phyloP scores from a whole-genome alignment of 1,140 invertebrate genomes.

The Venturia canescens region DNA sequence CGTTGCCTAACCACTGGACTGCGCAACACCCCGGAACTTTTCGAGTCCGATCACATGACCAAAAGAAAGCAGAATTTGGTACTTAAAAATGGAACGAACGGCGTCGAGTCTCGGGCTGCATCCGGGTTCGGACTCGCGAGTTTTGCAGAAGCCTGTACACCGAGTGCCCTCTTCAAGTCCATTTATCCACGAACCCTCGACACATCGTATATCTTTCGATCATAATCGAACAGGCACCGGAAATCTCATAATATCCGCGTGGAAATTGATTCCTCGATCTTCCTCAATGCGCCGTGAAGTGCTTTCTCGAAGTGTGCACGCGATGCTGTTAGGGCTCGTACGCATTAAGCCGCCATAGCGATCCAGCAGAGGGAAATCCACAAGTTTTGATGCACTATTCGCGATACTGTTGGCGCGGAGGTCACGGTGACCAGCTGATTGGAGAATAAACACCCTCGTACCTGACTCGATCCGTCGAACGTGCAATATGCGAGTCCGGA shows the following conservation, averaged over 20 bases:
- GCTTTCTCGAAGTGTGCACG: not conserved
- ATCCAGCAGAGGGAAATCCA: not conserved
- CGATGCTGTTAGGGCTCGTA: not conserved
- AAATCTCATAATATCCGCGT: slow-evolving; percentile 28
- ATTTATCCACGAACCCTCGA: slow-evolving; percentile 5
- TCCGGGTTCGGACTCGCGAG: too few relatives aligned
- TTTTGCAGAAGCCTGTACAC: too few relatives aligned
- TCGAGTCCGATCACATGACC: too few relatives aligned
- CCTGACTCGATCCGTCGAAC: not conserved
- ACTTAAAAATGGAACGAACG: too few relatives aligned
- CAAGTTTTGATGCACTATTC: slow-evolving; percentile 16
- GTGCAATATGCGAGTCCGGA: not conserved
- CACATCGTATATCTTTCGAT: slow-evolving; percentile 23
- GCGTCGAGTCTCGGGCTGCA: too few relatives aligned
- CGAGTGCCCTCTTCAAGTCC: not conserved
- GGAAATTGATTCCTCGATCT: slow-evolving; percentile 31
- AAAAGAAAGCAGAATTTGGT: too few relatives aligned
- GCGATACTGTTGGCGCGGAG: not conserved
- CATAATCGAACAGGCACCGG: slow-evolving; percentile 20
- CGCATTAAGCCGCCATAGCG: not conserved
- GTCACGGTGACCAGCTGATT: slow-evolving; percentile 30
- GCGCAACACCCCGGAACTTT: too few relatives aligned
- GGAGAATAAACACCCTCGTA: slow-evolving; percentile 34
- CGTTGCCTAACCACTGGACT: too few relatives aligned
- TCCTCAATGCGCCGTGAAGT: not conserved